These are phyloP conservation scores for Lepus oiostolus DNA, from an alignment of 2,797 vertebrate genomes.

Conservation along the genomic window DNA sequence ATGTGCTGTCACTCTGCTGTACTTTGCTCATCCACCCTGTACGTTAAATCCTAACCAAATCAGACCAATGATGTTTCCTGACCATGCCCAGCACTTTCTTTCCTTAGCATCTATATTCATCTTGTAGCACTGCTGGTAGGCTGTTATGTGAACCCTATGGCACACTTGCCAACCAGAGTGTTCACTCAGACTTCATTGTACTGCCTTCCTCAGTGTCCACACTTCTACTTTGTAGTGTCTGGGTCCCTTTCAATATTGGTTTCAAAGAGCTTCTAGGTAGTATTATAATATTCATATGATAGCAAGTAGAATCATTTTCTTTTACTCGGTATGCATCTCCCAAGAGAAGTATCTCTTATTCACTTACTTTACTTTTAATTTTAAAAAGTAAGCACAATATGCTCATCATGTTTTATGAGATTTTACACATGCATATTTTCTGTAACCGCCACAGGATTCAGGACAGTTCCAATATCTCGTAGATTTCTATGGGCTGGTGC, in stretches of 20 bases:
- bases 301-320: not conserved
- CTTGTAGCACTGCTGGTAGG: accelerated
- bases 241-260: not conserved
- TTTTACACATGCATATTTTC: not conserved
- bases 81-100: not conserved
- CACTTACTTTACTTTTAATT: not conserved
- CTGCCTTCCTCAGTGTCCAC: not conserved
- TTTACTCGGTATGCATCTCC: not conserved
- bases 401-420: not conserved
- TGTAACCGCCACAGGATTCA: not conserved
- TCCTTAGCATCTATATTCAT: not conserved
- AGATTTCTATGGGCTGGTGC: no score
- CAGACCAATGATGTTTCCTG: not conserved
- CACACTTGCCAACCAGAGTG: accelerated
- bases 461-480: not conserved
- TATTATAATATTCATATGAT: not conserved
- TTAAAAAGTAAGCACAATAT: not conserved
- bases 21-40: not conserved
- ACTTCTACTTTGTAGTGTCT: not conserved
- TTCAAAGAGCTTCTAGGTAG: not conserved
- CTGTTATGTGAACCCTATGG: accelerated
- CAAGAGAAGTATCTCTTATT: not conserved
- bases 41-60: not conserved
- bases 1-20: not conserved
- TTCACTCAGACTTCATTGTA: not conserved